These are phyloP conservation scores for Andrena cerasifolii DNA, from an alignment of 1,140 invertebrate genomes.

Conservation along the genomic window DNA sequence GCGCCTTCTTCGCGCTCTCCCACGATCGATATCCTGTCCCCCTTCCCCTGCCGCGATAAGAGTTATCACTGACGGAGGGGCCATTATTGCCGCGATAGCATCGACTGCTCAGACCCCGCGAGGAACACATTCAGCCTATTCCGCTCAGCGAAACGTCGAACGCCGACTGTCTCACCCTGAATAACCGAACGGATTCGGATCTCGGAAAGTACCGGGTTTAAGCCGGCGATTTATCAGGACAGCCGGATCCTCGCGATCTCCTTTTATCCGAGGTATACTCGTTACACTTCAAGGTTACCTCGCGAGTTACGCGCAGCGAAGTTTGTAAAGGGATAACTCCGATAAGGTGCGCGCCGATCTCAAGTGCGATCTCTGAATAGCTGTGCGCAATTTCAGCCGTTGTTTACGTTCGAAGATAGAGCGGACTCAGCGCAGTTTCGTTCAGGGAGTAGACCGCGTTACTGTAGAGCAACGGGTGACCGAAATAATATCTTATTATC, in stretches of 20 bases:
- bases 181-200: neutral
- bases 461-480: neutral
- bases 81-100: constrained; percentile 29
- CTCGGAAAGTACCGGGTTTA: neutral
- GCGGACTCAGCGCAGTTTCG: no score
- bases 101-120: constrained; percentile 24
- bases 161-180: neutral
- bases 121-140: neutral
- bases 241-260: neutral
- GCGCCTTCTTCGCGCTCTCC: neutral
- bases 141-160: neutral
- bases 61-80: constrained; percentile 40
- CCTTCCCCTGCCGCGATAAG: constrained; percentile 21
- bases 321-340: no score
- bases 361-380: no score
- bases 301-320: no score
- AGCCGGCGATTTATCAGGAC: neutral
- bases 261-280: neutral
- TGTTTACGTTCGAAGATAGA: no score
- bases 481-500: neutral
- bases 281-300: constrained; percentile 3
- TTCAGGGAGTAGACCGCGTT: no score
- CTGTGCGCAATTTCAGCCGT: no score
- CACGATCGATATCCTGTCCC: constrained; percentile 44
- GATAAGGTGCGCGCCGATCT: no score